These are phyloP conservation scores for Drosophila sordidula DNA, from an alignment of 2,888 invertebrate species.

Conservation along the genomic window DNA sequence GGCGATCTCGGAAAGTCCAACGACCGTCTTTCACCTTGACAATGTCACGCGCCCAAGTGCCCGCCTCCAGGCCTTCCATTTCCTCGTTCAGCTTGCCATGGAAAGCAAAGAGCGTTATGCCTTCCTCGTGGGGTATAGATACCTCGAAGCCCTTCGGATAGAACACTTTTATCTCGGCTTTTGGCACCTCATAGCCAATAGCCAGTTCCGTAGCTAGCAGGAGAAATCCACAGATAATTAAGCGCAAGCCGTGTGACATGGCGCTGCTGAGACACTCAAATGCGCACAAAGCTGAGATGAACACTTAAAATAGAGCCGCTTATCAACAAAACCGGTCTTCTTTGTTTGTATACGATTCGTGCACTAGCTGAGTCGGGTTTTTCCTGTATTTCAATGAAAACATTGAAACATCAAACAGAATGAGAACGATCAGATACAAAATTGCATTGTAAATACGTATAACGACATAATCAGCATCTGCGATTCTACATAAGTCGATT, in stretches of 20 bases:
- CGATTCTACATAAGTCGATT: not conserved
- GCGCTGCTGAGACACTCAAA: slow-evolving; percentile 25
- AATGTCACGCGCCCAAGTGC: slow-evolving; percentile 89
- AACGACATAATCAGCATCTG: not conserved
- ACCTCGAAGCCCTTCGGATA: slow-evolving; percentile 86
- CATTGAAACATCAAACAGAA: not conserved
- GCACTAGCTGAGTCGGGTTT: not conserved
- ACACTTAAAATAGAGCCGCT: slow-evolving; percentile 33
- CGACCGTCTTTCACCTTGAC: slow-evolving; percentile 87
- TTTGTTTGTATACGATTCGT: slow-evolving; percentile 5
- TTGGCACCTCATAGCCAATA: slow-evolving; percentile 84
- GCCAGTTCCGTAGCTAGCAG: slow-evolving; percentile 12
- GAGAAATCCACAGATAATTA: slow-evolving; percentile 14
- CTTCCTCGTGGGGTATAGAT: slow-evolving; percentile 87
- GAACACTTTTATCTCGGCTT: slow-evolving; percentile 85
- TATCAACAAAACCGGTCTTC: slow-evolving; percentile 63
- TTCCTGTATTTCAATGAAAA: not conserved
- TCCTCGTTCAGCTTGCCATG: slow-evolving; percentile 91
- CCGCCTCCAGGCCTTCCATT: slow-evolving; percentile 89
- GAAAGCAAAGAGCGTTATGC: slow-evolving; percentile 90
- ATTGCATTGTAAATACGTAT: not conserved
- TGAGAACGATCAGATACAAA: not conserved
- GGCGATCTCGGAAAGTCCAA: slow-evolving; percentile 89
- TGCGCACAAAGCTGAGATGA: slow-evolving; percentile 47
- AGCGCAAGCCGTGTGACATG: slow-evolving; percentile 36